Percentiles rank a stretch among this genome's conserved stretches.
Evolutionary conservation across 2,888 invertebrate species (phyloP).

Genomic region (Osmoderma eremita): DNA sequence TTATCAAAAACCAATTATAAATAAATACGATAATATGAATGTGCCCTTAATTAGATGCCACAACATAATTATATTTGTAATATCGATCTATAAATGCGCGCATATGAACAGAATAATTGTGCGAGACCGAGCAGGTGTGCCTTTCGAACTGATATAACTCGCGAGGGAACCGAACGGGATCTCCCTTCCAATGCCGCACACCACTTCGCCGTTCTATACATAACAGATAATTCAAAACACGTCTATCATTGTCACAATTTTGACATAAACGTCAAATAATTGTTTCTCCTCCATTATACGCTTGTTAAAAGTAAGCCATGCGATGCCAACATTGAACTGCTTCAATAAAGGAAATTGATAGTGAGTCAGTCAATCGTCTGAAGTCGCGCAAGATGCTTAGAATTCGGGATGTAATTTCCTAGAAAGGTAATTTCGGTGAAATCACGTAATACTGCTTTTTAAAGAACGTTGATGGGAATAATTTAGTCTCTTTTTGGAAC

Average conservation of each 20-base stretch:
- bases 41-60: too few relatives aligned
- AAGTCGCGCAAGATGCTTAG: not conserved
- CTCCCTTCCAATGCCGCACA: not conserved
- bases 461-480: not conserved
- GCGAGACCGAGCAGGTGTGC: constrained; percentile 51
- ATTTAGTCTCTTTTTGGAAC: too few relatives aligned
- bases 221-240: constrained; percentile 58
- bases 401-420: constrained; percentile 10
- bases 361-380: not conserved
- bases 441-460: constrained; percentile 2
- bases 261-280: constrained; percentile 58
- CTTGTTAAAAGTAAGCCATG: constrained; percentile 54
- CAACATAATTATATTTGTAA: too few relatives aligned
- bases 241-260: constrained; percentile 59
- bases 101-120: not conserved
- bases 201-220: not conserved
- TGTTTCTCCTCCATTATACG: constrained; percentile 59
- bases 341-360: constrained; percentile 16
- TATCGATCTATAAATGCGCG: not conserved
- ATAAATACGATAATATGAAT: too few relatives aligned
- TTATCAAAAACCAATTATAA: too few relatives aligned
- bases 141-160: not conserved
- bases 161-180: constrained; percentile 6
- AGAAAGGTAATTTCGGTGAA: not conserved
- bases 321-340: constrained; percentile 23